Percentiles rank a stretch among this genome's conserved stretches.
Evolutionary conservation across 1,140 invertebrate genomes (phyloP).

Genomic region (Melipona quadrifasciata): DNA sequence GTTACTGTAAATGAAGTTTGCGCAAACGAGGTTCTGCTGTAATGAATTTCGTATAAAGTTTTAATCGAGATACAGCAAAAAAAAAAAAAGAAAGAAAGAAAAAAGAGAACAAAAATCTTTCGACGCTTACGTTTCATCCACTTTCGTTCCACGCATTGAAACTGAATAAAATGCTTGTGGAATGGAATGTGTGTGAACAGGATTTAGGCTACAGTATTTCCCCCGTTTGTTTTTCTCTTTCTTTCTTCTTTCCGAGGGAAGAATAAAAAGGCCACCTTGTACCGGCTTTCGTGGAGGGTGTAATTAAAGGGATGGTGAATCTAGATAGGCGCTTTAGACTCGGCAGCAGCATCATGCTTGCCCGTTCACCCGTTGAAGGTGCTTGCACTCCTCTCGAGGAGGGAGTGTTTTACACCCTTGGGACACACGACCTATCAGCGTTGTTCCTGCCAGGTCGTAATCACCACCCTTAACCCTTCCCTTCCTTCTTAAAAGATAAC

Average conservation of each 20-base stretch:
- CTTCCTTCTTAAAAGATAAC: constrained; percentile 43
- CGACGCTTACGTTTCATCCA: not conserved
- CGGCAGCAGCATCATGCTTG: constrained; percentile 47
- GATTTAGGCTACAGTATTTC: not conserved
- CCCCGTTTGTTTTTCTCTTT: not conserved
- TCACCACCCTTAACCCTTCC: constrained; percentile 42
- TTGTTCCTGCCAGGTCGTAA: constrained; percentile 37
- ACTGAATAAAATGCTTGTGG: not conserved
- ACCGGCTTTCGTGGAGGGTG: constrained; percentile 21
- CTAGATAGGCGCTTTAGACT: constrained; percentile 46
- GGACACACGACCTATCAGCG: constrained; percentile 49
- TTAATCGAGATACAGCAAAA: not conserved
- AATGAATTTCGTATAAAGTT: not conserved
- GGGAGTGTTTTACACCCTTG: constrained; percentile 51
- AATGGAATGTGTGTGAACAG: not conserved
- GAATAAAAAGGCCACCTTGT: constrained; percentile 23
- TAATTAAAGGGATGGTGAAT: constrained; percentile 54
- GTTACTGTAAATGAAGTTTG: too few relatives aligned
- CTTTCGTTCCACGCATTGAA: not conserved
- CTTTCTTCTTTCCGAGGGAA: not conserved
- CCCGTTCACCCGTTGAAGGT: constrained; percentile 48
- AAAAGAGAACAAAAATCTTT: not conserved
- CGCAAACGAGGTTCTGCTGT: too few relatives aligned
- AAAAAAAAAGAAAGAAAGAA: not conserved
- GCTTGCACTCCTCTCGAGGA: constrained; percentile 38